These are phyloP conservation scores for Macquaria ambigua DNA, from an alignment of 2,113 vertebrate species.

Conservation along the genomic window DNA sequence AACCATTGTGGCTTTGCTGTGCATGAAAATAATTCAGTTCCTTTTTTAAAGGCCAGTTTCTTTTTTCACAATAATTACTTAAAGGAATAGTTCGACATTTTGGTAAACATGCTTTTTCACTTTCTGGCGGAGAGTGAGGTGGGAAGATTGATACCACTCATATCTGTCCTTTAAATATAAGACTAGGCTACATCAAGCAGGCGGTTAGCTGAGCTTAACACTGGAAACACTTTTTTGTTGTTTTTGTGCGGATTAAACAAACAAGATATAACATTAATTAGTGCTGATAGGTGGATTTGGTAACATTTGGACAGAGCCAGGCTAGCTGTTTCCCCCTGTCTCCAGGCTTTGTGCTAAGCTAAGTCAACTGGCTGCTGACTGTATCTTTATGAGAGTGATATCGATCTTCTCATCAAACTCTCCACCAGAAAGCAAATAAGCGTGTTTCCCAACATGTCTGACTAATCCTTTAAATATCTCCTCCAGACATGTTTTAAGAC, in stretches of 20 bases:
- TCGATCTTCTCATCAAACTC: not conserved
- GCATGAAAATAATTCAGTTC: not conserved
- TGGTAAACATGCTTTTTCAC: not conserved
- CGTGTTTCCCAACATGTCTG: not conserved
- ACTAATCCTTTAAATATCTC: not conserved
- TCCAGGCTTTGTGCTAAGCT: not conserved
- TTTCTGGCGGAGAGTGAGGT: not conserved
- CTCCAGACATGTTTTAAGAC: not conserved
- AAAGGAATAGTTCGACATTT: not conserved
- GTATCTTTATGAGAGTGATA: not conserved
- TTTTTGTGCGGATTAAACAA: too few relatives aligned
- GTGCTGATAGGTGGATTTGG: too few relatives aligned
- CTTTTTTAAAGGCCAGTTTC: not conserved
- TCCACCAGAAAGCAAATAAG: not conserved
- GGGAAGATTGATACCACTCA: not conserved
- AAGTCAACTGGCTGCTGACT: not conserved
- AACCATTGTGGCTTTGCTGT: not conserved
- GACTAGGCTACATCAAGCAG: not conserved
- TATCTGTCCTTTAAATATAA: not conserved
- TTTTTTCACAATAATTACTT: constrained; percentile 18
- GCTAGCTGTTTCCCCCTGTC: not conserved
- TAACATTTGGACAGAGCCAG: not conserved
- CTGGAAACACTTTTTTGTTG: not conserved
- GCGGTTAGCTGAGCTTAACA: not conserved
- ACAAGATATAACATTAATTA: too few relatives aligned